Evolutionary conservation across 2,888 invertebrate species (phyloP), one percentile per base, ranked within the genome.

Genomic region (Petrophora chlorosata): DNA sequence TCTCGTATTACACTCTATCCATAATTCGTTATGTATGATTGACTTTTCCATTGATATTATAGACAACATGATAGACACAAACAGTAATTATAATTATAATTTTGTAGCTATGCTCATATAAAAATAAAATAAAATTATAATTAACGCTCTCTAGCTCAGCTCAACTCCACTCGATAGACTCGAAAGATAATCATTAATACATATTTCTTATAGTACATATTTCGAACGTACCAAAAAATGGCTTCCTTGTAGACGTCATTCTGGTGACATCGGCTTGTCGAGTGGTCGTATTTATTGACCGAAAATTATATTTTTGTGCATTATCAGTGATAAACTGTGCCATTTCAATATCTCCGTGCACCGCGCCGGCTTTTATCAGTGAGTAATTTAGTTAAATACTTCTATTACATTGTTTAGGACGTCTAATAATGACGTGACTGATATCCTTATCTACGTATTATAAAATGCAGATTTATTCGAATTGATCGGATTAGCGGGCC

Each of bases 311-410:
- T 61, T 59, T 66, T 66, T 60, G 63, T 65, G 60, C 54, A 63
- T 58, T 70, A 72, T 69, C 70, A 71, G 73, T 75, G 73, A 62
- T 55, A 65, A 61, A 63, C 64, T 63, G 71, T 71, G 69, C 51
- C 58, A 51, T 50, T 47, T 51, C 53, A 47, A 61, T 56, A 8
- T 52, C 58, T 51, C 56, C 59, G 61, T 57, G 61, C 56, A 52
- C 59, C 62, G 55, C 54, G 57, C 67, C 65, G 66, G 60, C 43
- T 47, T 55, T 60, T 69, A 71, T 53, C 67, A 53, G 81, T 82
- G 53, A 79, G 81, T 79, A 66, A 58, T 58, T 40, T 0, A 38
- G 19, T 14, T 44, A 43, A 59, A 53, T 53, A 52, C 56, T 53
- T 50, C 30, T 55, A 56, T 51, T 41, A 36, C 49, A 26, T 43